phyloP scores from a whole-genome alignment of 2,113 vertebrate species.

The Boulengeromyrus knoepffleri region DNA sequence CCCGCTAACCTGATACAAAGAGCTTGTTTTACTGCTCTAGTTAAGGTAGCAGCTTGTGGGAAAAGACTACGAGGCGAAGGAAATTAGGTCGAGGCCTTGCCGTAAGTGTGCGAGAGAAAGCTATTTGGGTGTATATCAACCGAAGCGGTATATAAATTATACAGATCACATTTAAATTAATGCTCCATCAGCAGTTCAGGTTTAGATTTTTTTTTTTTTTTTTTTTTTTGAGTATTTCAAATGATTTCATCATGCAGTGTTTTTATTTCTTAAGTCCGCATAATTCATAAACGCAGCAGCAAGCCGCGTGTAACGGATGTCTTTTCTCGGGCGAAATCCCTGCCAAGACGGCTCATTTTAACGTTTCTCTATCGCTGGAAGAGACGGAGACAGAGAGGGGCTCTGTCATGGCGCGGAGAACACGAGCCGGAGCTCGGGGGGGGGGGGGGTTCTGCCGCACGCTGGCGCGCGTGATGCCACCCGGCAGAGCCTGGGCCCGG shows the following conservation, averaged over 20 bases:
- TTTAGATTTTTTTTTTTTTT: not conserved
- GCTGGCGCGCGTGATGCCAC: not conserved
- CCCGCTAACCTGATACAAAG: not conserved
- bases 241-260: constrained; percentile 65
- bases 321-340: not conserved
- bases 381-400: not conserved
- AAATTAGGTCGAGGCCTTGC: not conserved
- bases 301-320: constrained; percentile 20
- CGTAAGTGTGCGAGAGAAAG: not conserved
- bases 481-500: not conserved
- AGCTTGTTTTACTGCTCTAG: constrained; percentile 28
- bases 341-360: not conserved
- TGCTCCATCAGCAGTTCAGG: constrained; percentile 63
- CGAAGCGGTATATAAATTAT: constrained; percentile 53
- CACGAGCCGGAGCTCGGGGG: not conserved
- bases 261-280: constrained; percentile 48
- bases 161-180: constrained; percentile 44
- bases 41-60: constrained; percentile 14
- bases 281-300: constrained; percentile 68
- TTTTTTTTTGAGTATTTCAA: constrained; percentile 61
- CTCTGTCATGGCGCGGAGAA: not conserved
- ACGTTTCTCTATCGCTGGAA: not conserved
- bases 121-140: constrained; percentile 49
- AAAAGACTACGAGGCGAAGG: not conserved
- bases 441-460: not conserved